Evolutionary conservation across 2,113 vertebrate species (phyloP), one percentile per base, ranked within the genome.

Genomic region (Ophiodon elongatus): DNA sequence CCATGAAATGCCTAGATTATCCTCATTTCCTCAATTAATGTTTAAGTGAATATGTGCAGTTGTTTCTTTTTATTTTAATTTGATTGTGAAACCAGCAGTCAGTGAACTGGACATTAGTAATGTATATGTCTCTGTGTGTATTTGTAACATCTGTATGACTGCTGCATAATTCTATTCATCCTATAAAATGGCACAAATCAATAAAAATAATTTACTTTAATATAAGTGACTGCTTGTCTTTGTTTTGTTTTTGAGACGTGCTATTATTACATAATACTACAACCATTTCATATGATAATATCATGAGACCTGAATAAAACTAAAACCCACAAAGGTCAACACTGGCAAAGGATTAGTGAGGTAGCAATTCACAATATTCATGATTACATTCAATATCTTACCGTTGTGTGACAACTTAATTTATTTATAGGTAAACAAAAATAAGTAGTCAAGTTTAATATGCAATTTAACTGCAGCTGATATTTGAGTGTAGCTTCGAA

Each of bases 231-330:
- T 43, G 65, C 9, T 76, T 64, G 37, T 69, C 8, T 15, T 54
- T 21, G 14, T 31, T 23, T 10, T 45, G 65, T 68, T 68, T 60
- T 60, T 29, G 15, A 45, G 14, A 71, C 17, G 10, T 50, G 35
- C 43, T n/a, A 37, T 56, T 71, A 71, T 83, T 72, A 47, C 47
- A 66, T 67, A 78, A 78, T 17, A 41, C 59, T 35, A 29, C 50
- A 78, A 60, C 3, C 50, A 59, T 64, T 77, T 73, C 8, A 57
- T 14, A 71, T 41, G 74, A 65, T 27, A 50, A 83, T 60, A 73
- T 67, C 31, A 78, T 72, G 23, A 65, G 67, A 76, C 47, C 35
- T 37, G 19, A 41, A 72, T 65, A 74, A 74, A 47, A 54, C 14
- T 45, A 54, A 85, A 76, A 47, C 59, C 47, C 15, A 41, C 52